phyloP scores from a whole-genome alignment of 35 echinoderm and acorn worm species.

The Lytechinus variegatus region DNA sequence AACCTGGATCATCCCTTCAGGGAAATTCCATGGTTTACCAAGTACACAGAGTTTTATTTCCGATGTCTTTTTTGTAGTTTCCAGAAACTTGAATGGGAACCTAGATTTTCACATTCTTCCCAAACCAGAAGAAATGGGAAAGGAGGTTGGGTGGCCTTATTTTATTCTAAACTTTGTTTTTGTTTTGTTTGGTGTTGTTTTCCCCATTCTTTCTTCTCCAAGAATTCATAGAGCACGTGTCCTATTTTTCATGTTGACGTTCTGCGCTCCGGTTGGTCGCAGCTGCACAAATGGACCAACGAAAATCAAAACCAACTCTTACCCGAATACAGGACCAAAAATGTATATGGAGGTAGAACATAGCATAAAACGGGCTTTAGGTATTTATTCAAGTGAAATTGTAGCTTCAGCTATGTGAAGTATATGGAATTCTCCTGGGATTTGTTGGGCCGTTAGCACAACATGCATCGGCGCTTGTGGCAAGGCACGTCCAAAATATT shows the following conservation, averaged over 20 bases:
- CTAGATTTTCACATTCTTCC: neutral
- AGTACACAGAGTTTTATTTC: too few species aligned
- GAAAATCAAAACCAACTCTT: slow-evolving; percentile 40
- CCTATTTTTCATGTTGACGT: slow-evolving; percentile 37
- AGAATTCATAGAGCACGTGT: slow-evolving; percentile 4
- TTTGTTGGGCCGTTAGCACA: neutral
- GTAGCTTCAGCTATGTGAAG: neutral
- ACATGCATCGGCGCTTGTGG: neutral
- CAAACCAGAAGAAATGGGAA: neutral
- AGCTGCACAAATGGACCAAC: slow-evolving; percentile 22
- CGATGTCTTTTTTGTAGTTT: too few species aligned
- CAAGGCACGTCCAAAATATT: neutral
- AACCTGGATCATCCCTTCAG: too few species aligned
- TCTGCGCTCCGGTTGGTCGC: slow-evolving; percentile 39
- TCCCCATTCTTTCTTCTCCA: neutral
- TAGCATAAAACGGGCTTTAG: neutral
- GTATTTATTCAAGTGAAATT: slow-evolving; percentile 15
- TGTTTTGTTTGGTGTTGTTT: neutral
- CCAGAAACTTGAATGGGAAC: neutral
- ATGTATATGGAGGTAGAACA: neutral
- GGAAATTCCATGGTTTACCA: too few species aligned
- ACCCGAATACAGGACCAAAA: neutral
- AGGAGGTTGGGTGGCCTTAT: neutral
- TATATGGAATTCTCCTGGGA: neutral
- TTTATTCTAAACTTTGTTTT: slow-evolving; percentile 13